These are phyloP conservation scores for Pipa parva DNA, from an alignment of 2,113 vertebrate species.

Conservation along the genomic window DNA sequence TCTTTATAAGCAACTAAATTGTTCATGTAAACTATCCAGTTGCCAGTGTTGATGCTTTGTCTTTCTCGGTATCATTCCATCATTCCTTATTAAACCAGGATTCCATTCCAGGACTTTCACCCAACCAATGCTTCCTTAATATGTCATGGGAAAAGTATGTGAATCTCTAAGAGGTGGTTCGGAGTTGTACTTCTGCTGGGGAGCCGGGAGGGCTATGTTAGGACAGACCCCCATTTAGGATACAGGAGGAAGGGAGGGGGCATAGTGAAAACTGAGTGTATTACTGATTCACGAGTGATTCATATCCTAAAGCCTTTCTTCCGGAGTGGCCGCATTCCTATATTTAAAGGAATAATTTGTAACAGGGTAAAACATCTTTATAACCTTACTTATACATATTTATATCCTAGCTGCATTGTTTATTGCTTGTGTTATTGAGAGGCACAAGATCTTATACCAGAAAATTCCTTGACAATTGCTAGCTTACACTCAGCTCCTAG, in stretches of 20 bases:
- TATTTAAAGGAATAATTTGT: constrained; percentile 16
- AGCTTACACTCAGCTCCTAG: not conserved
- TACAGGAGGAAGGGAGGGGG: constrained; percentile 9
- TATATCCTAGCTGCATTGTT: too few relatives aligned
- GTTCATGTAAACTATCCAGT: not conserved
- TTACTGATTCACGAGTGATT: constrained; percentile 35
- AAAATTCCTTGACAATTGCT: not conserved
- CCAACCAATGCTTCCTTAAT: constrained; percentile 46
- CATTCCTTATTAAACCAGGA: not conserved
- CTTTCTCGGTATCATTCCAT: constrained; percentile 16
- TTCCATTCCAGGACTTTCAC: constrained; percentile 58
- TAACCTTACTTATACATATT: not conserved
- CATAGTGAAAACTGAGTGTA: constrained; percentile 26
- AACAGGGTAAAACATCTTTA: not conserved
- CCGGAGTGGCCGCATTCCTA: constrained; percentile 29
- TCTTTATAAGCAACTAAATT: constrained; percentile 39
- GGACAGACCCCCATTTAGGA: constrained; percentile 41
- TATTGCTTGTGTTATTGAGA: too few relatives aligned
- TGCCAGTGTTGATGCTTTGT: constrained; percentile 41
- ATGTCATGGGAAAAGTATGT: constrained; percentile 65
- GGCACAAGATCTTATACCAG: not conserved
- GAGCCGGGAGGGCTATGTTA: constrained; percentile 40
- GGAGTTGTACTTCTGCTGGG: constrained; percentile 49
- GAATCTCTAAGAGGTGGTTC: constrained; percentile 52
- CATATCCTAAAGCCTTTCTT: constrained; percentile 29